phyloP scores from a whole-genome alignment of 2,888 invertebrate species.

The Ectemnius continuus region DNA sequence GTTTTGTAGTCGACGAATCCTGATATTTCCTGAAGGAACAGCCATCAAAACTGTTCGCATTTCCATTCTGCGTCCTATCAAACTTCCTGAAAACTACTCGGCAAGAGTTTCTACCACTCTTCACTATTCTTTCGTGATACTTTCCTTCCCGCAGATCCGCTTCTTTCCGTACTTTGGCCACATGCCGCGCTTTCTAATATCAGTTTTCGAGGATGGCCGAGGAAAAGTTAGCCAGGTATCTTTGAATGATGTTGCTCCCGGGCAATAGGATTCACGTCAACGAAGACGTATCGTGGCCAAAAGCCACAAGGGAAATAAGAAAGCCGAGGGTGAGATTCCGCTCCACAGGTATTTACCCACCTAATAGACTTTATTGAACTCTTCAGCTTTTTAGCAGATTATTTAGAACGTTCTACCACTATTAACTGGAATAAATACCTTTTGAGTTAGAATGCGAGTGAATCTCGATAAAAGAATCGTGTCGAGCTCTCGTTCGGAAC shows the following conservation, averaged over 20 bases:
- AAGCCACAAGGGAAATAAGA: conserved; percentile 1
- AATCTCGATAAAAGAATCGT: too few species aligned
- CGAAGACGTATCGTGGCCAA: neutral
- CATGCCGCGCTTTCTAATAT: neutral
- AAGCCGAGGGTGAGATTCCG: neutral
- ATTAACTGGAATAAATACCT: too few species aligned
- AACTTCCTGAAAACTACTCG: neutral
- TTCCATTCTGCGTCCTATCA: neutral
- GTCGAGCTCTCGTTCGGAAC: too few species aligned
- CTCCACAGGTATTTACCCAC: neutral
- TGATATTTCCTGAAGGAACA: neutral
- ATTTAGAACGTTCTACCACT: too few species aligned
- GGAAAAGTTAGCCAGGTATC: neutral
- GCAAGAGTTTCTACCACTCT: neutral
- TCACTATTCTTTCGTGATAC: neutral
- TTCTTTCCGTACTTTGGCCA: neutral
- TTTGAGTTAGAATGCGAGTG: too few species aligned
- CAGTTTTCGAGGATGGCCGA: neutral
- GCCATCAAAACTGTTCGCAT: neutral
- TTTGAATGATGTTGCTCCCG: neutral
- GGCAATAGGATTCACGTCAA: neutral
- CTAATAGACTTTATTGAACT: neutral
- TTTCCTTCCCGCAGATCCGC: neutral
- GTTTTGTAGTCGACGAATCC: neutral
- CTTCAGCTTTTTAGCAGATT: too few species aligned